Evolutionary conservation across 2,888 invertebrate species (phyloP).

Genomic region (Erynnis tages): DNA sequence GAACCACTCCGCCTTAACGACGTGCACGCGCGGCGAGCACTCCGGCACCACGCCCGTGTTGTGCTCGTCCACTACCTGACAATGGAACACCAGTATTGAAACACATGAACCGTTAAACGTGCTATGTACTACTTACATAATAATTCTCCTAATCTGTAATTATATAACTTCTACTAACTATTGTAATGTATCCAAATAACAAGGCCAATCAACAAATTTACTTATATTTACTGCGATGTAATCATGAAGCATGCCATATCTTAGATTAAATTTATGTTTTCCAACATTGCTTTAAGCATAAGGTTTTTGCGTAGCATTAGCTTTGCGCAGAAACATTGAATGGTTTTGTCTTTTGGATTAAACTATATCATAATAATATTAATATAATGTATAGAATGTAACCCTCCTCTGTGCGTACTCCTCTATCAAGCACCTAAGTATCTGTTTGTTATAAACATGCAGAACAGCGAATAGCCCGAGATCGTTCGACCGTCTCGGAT

Average conservation of each 20-base stretch:
- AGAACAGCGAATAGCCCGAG: constrained; percentile 44
- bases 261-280: too few species aligned
- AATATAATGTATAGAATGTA: constrained; percentile 25
- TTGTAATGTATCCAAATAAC: too few species aligned
- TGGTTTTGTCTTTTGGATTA: too few species aligned
- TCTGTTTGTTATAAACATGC: constrained; percentile 49
- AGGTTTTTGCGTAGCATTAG: too few species aligned
- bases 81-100: constrained; percentile 25
- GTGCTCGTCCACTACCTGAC: constrained; percentile 92
- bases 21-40: constrained; percentile 85
- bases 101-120: too few species aligned
- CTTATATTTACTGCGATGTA: too few species aligned
- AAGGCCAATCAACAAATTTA: too few species aligned
- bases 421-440: constrained; percentile 35
- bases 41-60: constrained; percentile 86
- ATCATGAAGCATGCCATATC: too few species aligned
- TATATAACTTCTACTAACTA: too few species aligned
- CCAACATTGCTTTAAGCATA: too few species aligned
- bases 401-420: constrained; percentile 34
- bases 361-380: background rate
- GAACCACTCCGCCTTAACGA: constrained; percentile 97
- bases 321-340: too few species aligned
- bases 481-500: constrained; percentile 32
- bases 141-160: too few species aligned
- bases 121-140: background rate